Percentiles rank a stretch among this genome's conserved stretches.
These are phyloP conservation scores for Lepidocolaptes lacrymiger DNA, from an alignment of 2,797 vertebrate genomes.

Conservation along the genomic window DNA sequence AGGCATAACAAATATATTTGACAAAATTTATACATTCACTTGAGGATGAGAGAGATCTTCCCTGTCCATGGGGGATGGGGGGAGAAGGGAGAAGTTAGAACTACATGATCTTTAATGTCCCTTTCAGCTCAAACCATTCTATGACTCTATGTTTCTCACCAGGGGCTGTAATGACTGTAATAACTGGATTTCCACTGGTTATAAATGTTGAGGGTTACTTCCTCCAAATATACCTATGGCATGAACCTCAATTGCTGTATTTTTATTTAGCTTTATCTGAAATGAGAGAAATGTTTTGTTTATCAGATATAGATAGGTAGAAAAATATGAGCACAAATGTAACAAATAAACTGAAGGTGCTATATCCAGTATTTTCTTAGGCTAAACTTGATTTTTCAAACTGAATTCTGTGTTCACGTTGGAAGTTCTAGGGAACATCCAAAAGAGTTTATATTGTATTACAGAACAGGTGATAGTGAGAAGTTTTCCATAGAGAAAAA, in stretches of 20 bases:
- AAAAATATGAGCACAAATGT: background rate
- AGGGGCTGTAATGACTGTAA: background rate
- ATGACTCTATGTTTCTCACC: background rate
- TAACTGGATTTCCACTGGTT: background rate
- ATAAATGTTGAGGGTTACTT: background rate
- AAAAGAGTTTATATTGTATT: background rate
- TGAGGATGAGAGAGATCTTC: background rate
- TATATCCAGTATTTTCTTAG: background rate
- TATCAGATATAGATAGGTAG: background rate
- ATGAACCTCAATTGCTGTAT: background rate
- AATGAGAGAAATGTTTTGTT: background rate
- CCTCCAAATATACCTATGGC: accelerated
- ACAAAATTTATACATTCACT: background rate
- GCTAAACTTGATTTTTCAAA: background rate
- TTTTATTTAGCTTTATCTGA: background rate
- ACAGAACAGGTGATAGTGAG: background rate
- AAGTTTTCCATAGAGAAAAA: background rate
- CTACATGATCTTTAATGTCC: background rate
- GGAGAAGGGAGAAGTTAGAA: background rate
- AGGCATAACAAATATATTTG: background rate
- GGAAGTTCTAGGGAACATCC: background rate
- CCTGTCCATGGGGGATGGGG: background rate
- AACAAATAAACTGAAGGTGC: background rate
- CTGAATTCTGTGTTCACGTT: background rate
- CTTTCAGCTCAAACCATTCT: background rate